Evolutionary conservation across 2,113 vertebrate species (phyloP), one percentile per base, ranked within the genome.

Genomic region (Lampris incognitus): DNA sequence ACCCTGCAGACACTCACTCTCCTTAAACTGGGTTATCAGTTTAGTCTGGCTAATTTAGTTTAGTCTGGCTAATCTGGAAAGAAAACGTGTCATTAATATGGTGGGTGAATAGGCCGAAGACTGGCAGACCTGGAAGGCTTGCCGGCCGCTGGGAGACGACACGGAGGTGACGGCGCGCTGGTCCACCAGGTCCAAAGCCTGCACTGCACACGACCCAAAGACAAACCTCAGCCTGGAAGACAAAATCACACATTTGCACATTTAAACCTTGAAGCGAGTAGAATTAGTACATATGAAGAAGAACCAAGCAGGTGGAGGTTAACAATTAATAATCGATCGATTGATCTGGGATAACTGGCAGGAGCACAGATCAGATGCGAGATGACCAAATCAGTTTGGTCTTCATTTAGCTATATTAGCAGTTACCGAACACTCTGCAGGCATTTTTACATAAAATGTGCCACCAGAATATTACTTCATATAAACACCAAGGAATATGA

Each of bases 181-280:
- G 81, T 99, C 98, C 7, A 98, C 97, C 60, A 99, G 70, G 87
- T 98, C 97, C 91, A 99, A 84, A 6, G 97, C 97, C 65, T 95
- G 95, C 51, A 98, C 71, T 0, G 96, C 96, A 63, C 89, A 94
- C 0, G 96, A 78, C 0, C 98, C 97, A 54, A 99, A 99, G 74
- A 98, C 66, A 83, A 97, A 99, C 84, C 95, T 96, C 85, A 99
- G 78, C 76, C 98, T 99, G 88, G 7, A 73, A 89, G 24, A 87
- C 50, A 84, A 0, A 82, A 61, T 0, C 0, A 40, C 5, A 5
- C 6, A 72, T 10, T 10, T 4, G 50, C 36, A 60, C 10, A 57
- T 57, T 57, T 5, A 57, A 4, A 46, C 44, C 44, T 5, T 46
- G 1, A 5, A 46, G 4, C 44, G 7, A 5, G 44, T 1, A 46